A percentile compares a stretch with the other conserved stretches of the same genome.
These are phyloP conservation scores for Diachasmimorpha longicaudata DNA, from an alignment of 1,140 invertebrate genomes.

Conservation along the genomic window DNA sequence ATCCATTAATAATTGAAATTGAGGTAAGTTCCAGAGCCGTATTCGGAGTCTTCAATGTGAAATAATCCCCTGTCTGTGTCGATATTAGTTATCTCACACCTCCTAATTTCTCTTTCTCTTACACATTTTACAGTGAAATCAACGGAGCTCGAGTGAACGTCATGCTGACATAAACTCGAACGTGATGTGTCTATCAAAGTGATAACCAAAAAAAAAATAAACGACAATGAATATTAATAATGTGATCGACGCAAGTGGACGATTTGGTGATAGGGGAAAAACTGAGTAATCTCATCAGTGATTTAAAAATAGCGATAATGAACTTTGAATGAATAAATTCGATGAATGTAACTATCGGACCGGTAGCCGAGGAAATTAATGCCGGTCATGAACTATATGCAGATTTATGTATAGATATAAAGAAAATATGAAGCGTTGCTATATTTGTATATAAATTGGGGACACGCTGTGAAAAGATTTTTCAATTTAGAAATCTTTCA, in stretches of 20 bases:
- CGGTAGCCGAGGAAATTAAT: conserved; percentile 1
- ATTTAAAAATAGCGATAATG: conserved; percentile 21
- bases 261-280: neutral
- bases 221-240: neutral
- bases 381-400: conserved; percentile 18
- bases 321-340: conserved; percentile 19
- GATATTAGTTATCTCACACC: neutral
- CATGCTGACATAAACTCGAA: conserved; percentile 44
- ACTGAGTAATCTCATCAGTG: conserved; percentile 2
- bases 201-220: neutral
- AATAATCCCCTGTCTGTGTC: conserved; percentile 25
- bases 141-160: conserved; percentile 33
- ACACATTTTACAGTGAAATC: conserved; percentile 53
- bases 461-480: conserved; percentile 38
- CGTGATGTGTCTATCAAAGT: conserved; percentile 40
- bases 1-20: conserved; percentile 7
- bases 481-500: conserved; percentile 28
- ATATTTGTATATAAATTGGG: conserved; percentile 48
- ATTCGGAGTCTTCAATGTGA: conserved; percentile 43
- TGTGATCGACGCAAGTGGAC: conserved; percentile 6
- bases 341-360: conserved; percentile 14
- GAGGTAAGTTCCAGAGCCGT: conserved; percentile 45
- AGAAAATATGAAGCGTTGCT: conserved; percentile 39
- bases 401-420: conserved; percentile 32
- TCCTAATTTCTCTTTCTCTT: neutral